Evolutionary conservation across 2,888 invertebrate species (phyloP).

Genomic region (Drosophila meridiana): DNA sequence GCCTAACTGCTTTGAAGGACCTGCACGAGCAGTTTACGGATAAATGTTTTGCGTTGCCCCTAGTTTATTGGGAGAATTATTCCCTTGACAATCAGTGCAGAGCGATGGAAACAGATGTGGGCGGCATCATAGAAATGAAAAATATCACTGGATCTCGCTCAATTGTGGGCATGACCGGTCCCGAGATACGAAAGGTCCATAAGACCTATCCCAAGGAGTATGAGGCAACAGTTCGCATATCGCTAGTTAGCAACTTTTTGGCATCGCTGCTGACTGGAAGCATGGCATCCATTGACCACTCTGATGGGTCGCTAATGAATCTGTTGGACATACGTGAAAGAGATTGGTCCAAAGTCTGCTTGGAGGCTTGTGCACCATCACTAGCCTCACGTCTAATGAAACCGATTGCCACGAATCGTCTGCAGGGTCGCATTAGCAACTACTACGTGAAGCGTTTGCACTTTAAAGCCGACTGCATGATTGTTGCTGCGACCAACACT

Average conservation of each 20-base stretch:
- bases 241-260: constrained; percentile 62
- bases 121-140: constrained; percentile 16
- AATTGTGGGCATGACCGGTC: constrained; percentile 33
- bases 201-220: constrained; percentile 29
- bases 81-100: constrained; percentile 17
- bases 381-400: constrained; percentile 89
- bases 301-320: constrained; percentile 54
- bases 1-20: constrained; percentile 27
- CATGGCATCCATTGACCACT: constrained; percentile 59
- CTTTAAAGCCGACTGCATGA: constrained; percentile 91
- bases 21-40: constrained; percentile 62
- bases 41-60: constrained; percentile 33
- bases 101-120: constrained; percentile 43
- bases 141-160: constrained; percentile 52
- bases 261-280: constrained; percentile 59
- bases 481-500: constrained; percentile 95
- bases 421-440: constrained; percentile 89
- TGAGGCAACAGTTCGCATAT: constrained; percentile 47
- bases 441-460: constrained; percentile 94
- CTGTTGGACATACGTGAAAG: constrained; percentile 91
- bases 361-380: constrained; percentile 90
- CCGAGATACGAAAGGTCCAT: constrained; percentile 52
- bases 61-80: constrained; percentile 26
- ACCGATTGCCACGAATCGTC: constrained; percentile 89
- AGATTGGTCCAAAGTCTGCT: constrained; percentile 90